Evolutionary conservation across 64 coral and sea anemone species (phyloP), one percentile per base, ranked within the genome.

Genomic region (Trachythela sp.): DNA sequence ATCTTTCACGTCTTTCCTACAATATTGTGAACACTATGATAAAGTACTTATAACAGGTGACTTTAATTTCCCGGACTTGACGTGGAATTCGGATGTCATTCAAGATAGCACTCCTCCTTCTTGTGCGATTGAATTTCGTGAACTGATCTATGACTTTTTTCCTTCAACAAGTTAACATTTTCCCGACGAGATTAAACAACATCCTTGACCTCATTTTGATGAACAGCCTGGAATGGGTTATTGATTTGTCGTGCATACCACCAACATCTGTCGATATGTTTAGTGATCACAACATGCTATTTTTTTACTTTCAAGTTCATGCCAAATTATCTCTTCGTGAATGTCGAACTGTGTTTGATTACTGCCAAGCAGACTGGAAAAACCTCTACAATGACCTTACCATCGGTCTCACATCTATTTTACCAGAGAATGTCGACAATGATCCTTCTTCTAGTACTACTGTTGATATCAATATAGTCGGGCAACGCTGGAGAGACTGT

Each of bases 21-120:
- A 24, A 56, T 48, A 64, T 56, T 32, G 29, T 58, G 22, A 88
- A 24, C 36, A 27, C 18, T 72, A 76, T 88, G 39, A 88, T 14
- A 59, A 70, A 70, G 31, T 70, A n/a, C n/a, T n/a, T n/a, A n/a
- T n/a, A n/a, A n/a, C n/a, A n/a, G n/a, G n/a, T n/a, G n/a, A n/a
- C n/a, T 88, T 88, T 40, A 88, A 88, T 76, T 88, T 88, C 24
- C 36, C 87, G 9, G 87, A 88, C 67, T 36, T 88, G 40, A 88
- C 87, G 22, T 77, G 67, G 87, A 88, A 88, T 30, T 88, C 67
- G 36, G 49, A 52, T 20, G 8, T 15, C 49, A 52, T 1, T 52
- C 49, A 52, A 41, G 5, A 40, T 45, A 88, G 18, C 33, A 9
- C 60, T 48, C 24, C 30, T 39, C 40, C 35, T 24, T 18, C 87